A percentile compares a stretch with the other conserved stretches of the same genome.
These are phyloP conservation scores for Agraylea sexmaculata DNA, from an alignment of 1,140 invertebrate genomes.

Conservation along the genomic window DNA sequence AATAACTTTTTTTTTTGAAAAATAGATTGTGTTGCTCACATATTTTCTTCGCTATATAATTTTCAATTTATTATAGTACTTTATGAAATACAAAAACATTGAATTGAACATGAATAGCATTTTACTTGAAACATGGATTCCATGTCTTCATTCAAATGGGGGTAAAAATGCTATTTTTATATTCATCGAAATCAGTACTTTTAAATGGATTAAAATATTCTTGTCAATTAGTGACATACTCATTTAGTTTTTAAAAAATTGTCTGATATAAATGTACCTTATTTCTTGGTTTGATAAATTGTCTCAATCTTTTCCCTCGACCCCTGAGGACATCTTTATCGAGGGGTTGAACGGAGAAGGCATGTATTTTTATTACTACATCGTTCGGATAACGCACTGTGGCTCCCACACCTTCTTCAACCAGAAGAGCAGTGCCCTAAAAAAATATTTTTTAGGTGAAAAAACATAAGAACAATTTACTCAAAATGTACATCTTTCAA, in stretches of 20 bases:
- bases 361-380: constrained; percentile 31
- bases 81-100: too few species aligned
- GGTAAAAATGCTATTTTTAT: too few species aligned
- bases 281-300: constrained; percentile 10
- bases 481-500: constrained; percentile 25
- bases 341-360: constrained; percentile 30
- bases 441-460: neutral
- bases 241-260: neutral
- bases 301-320: constrained; percentile 25
- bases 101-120: too few species aligned
- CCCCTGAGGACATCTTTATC: constrained; percentile 32
- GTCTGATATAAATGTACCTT: constrained; percentile 5
- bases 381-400: constrained; percentile 22
- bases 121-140: too few species aligned
- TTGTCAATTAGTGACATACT: too few species aligned
- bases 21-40: too few species aligned
- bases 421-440: constrained; percentile 17
- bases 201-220: too few species aligned
- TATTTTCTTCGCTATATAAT: too few species aligned
- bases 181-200: too few species aligned
- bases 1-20: too few species aligned
- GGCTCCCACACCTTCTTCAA: constrained; percentile 24
- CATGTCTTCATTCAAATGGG: too few species aligned
- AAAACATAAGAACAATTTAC: neutral
- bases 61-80: too few species aligned